Evolutionary conservation across 1,140 invertebrate species (phyloP).

Genomic region (Tetramorium parvispinum): DNA sequence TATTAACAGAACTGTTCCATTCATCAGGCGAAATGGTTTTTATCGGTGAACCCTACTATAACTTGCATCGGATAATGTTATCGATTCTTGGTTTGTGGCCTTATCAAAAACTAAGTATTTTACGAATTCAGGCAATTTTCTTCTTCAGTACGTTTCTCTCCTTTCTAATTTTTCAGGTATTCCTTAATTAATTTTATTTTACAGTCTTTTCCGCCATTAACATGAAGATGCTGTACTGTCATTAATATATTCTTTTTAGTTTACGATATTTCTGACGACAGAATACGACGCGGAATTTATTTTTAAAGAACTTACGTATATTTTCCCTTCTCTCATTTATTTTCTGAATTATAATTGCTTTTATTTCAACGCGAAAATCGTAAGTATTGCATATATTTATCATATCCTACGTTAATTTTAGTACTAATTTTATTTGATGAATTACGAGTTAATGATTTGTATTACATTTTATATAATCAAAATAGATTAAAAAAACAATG

Average conservation of each 20-base stretch:
- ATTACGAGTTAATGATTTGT: too few relatives aligned
- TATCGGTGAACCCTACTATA: conserved; percentile 6
- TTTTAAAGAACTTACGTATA: neutral
- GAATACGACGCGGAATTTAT: neutral
- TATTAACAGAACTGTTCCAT: neutral
- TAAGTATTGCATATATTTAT: neutral
- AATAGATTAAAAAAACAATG: neutral
- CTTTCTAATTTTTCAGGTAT: conserved; percentile 9
- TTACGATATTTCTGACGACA: neutral
- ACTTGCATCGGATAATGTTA: neutral
- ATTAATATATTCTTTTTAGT: neutral
- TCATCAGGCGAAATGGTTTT: neutral
- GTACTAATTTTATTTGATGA: too few relatives aligned
- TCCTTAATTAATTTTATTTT: neutral
- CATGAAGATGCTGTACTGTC: neutral
- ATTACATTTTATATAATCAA: too few relatives aligned
- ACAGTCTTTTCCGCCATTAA: neutral
- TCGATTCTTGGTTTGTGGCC: conserved; percentile 31
- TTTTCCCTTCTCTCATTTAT: neutral
- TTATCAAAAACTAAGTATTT: conserved; percentile 5
- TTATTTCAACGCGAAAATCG: conserved; percentile 10
- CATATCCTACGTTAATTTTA: too few relatives aligned
- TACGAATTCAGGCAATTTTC: neutral
- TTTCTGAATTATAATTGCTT: neutral
- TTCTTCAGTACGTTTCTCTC: neutral